These are phyloP conservation scores for Melitaea cinxia DNA, from an alignment of 1,140 invertebrate genomes.

Conservation along the genomic window DNA sequence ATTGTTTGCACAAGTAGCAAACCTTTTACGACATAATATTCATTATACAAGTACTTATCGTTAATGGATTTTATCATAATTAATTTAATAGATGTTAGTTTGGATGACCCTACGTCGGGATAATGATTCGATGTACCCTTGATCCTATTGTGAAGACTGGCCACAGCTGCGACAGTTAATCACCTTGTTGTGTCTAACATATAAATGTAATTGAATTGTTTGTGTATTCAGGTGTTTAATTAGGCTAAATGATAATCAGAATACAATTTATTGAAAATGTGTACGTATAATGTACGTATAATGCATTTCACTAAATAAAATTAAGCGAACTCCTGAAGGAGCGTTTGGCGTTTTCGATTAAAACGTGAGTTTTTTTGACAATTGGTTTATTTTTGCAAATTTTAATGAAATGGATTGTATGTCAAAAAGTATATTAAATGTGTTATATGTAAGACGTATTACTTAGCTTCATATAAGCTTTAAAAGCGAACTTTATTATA, in stretches of 20 bases:
- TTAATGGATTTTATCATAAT: neutral
- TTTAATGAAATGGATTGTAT: neutral
- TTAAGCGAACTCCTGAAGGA: neutral
- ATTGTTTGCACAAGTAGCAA: conserved; percentile 1
- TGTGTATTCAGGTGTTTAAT: neutral
- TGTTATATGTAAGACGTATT: conserved; percentile 4
- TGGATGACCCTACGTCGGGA: conserved; percentile 4
- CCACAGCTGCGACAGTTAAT: neutral
- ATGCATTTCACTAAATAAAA: neutral
- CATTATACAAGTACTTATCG: neutral
- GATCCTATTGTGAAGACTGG: neutral
- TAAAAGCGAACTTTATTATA: neutral
- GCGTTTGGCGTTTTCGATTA: neutral
- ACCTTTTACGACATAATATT: neutral
- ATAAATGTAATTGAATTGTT: neutral
- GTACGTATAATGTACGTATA: neutral
- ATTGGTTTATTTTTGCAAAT: neutral
- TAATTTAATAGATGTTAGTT: conserved; percentile 6
- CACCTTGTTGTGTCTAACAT: neutral
- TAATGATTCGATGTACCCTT: neutral
- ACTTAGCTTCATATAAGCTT: conserved; percentile 6
- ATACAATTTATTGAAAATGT: neutral
- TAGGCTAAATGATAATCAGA: conserved; percentile 1
- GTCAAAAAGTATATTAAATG: neutral
- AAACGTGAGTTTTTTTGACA: neutral